Evolutionary conservation across 2,888 invertebrate species (phyloP).

Genomic region (Epistrophe eligans): DNA sequence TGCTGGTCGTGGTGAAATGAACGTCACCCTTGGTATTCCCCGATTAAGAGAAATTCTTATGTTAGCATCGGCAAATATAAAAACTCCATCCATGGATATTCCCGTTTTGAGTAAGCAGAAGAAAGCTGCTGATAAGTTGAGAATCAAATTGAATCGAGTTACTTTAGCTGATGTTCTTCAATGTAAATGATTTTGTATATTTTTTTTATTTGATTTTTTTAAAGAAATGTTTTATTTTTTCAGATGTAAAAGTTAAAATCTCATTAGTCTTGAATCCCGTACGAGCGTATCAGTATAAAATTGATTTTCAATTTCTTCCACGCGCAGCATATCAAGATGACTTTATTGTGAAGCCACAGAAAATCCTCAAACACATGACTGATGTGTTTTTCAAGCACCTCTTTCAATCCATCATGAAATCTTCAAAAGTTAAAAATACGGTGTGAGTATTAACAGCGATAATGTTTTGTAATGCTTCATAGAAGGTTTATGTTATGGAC

Average conservation of each 20-base stretch:
- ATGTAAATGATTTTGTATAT: constrained; percentile 79
- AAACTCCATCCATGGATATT: constrained; percentile 98
- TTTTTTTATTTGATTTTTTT: not conserved
- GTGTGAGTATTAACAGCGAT: constrained; percentile 77
- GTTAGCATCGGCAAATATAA: constrained; percentile 96
- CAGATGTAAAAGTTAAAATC: constrained; percentile 81
- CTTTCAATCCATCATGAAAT: constrained; percentile 87
- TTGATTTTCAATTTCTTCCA: constrained; percentile 91
- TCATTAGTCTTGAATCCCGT: constrained; percentile 85
- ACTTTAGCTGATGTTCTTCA: constrained; percentile 92
- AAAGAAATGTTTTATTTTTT: constrained; percentile 30
- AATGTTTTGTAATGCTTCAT: not conserved
- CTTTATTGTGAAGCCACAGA: constrained; percentile 88
- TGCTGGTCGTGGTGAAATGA: constrained; percentile 99
- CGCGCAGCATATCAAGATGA: constrained; percentile 89
- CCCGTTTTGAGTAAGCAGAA: constrained; percentile 88
- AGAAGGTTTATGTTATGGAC: not conserved
- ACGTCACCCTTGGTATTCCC: constrained; percentile 99
- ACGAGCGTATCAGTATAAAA: constrained; percentile 87
- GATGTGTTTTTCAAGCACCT: constrained; percentile 88
- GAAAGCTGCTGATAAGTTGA: constrained; percentile 87
- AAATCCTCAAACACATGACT: constrained; percentile 90
- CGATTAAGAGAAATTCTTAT: constrained; percentile 98
- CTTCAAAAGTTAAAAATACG: constrained; percentile 84
- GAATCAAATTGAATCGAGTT: constrained; percentile 90